Evolutionary conservation across 2,113 vertebrate species (phyloP).

Genomic region (Mastomys natalensis): DNA sequence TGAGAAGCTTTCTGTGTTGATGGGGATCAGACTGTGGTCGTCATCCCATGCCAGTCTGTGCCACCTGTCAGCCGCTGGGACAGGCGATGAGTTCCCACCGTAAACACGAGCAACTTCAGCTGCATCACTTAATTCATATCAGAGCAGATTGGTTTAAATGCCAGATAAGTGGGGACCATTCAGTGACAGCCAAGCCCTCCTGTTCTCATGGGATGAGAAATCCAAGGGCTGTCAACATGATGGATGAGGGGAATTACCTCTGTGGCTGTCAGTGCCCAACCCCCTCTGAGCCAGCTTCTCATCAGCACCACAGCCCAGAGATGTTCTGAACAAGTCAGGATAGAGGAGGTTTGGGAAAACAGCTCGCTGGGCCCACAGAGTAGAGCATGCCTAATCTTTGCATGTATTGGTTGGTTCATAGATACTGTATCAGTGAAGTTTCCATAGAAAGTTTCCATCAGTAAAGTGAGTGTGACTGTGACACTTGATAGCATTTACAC

Average conservation of each 20-base stretch:
- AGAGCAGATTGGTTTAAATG: slow-evolving; percentile 68
- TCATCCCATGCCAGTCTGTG: neutral
- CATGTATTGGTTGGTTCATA: neutral
- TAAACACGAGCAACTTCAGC: neutral
- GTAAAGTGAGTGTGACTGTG: rapidly evolving
- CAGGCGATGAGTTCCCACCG: neutral
- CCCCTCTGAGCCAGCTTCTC: neutral
- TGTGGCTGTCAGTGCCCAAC: neutral
- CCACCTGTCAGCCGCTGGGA: neutral
- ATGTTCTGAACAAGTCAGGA: neutral
- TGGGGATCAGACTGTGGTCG: neutral
- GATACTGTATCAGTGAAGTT: neutral
- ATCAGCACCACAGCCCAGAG: neutral
- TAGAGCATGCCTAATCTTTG: neutral
- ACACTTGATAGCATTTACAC: neutral
- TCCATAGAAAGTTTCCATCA: neutral
- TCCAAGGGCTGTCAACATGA: slow-evolving; percentile 55
- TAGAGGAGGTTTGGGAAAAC: neutral
- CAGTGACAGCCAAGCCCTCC: slow-evolving; percentile 40
- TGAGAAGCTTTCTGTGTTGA: neutral
- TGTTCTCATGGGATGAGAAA: slow-evolving; percentile 51
- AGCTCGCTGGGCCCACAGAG: neutral
- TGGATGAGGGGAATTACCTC: slow-evolving; percentile 65
- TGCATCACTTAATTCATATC: slow-evolving; percentile 62
- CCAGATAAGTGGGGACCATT: slow-evolving; percentile 44